Base-by-base conservation (phyloP, 2,888 invertebrate species). In the Cosmorhoe ocellata region DNA sequence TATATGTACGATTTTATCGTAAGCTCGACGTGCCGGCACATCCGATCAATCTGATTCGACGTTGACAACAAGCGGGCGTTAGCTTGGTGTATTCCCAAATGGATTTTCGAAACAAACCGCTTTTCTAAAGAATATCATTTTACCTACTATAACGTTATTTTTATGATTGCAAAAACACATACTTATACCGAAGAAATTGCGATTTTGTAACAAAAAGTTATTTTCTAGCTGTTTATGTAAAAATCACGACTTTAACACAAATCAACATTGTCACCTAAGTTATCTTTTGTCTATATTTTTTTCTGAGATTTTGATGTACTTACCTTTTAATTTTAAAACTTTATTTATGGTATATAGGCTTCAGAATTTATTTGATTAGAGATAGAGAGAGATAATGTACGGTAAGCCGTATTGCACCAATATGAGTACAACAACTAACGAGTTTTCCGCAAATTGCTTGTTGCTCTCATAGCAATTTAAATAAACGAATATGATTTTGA, bases 91-190 rank as follows among this genome's bases (percentile, higher is more conserved):
- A 72, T 72, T 72, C 70, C 71, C 69, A 78, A 82, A 81, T 79
- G 76, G 78, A 79, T 79, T 83, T 79, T 80, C 66, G 76, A 71
- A 76, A 76, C 78, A 78, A 76, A 72, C 73, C 70, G 70, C 24
- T 24, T 24, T 24, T 24, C 24, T 6, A 24, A 24, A 24, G 24
- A 7, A 3, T 24, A 24, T 24, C 1, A 24, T 24, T 24, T 3
- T 6, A 7, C 24, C 24, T 24, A 24, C 7, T 18, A 7, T 24
- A 18, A 3, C 18, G 18, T 2, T 2, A 18, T 18, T 18, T 18
- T 18, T 18, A 2, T 18, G 4, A 4, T n/a, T n/a, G n/a, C n/a
- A n/a, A n/a, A n/a, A n/a, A n/a, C n/a, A n/a, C n/a, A n/a, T n/a
- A n/a, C n/a, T n/a, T n/a, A n/a, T n/a, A 18, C 18, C 2, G 4